A percentile compares a stretch with the other conserved stretches of the same genome.
These are phyloP conservation scores for Oppia nitens DNA, from an alignment of 1,140 invertebrate genomes.

Conservation along the genomic window DNA sequence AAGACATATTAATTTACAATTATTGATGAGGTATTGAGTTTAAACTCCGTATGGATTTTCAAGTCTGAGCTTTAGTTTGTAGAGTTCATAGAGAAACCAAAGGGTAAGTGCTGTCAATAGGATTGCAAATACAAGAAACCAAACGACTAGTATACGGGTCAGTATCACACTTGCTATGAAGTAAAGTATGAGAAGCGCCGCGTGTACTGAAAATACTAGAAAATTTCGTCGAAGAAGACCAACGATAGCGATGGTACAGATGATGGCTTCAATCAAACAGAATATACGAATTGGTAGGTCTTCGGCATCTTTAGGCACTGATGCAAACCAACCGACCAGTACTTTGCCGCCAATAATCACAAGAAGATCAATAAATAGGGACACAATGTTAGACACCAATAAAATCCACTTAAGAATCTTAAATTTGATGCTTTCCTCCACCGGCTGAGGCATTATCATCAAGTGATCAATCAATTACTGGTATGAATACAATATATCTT, in stretches of 20 bases:
- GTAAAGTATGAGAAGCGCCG: conserved; percentile 4
- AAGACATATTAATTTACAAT: too few relatives aligned
- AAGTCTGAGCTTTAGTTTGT: neutral
- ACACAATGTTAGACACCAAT: conserved; percentile 8
- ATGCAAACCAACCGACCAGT: neutral
- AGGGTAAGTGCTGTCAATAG: neutral
- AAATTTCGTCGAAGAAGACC: conserved; percentile 2
- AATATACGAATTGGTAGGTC: conserved; percentile 3
- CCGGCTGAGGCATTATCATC: neutral
- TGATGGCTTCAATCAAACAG: neutral
- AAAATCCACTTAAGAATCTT: neutral
- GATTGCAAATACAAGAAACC: conserved; percentile 5
- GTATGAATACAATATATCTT: too few relatives aligned
- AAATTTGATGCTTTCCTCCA: conserved; percentile 4
- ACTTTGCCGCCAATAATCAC: conserved; percentile 6
- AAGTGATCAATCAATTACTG: too few relatives aligned
- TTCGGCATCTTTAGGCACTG: neutral
- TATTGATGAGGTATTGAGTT: too few relatives aligned
- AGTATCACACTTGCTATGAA: neutral
- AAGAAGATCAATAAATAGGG: conserved; percentile 2
- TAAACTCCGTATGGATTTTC: neutral
- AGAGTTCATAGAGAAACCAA: neutral
- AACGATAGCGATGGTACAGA: conserved; percentile 2
- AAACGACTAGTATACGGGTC: conserved; percentile 1
- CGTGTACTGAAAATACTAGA: neutral